A percentile compares a stretch with the other conserved stretches of the same genome.
Evolutionary conservation across 2,888 invertebrate genomes (phyloP).

Genomic region (Tetragnatha montana): DNA sequence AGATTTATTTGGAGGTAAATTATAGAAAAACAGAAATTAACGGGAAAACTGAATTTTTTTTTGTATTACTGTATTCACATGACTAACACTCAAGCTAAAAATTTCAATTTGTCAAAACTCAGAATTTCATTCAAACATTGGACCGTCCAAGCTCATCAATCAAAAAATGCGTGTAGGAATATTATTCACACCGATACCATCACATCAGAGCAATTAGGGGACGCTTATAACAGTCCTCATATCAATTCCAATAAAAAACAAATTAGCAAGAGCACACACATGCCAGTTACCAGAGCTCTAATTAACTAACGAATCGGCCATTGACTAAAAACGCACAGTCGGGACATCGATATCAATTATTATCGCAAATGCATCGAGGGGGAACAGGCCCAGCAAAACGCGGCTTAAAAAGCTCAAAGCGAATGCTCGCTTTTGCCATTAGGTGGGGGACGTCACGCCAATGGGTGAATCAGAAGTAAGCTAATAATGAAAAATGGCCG

Average conservation of each 20-base stretch:
- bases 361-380: slow-evolving; percentile 19
- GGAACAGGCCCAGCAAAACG: not conserved
- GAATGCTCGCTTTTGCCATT: slow-evolving; percentile 10
- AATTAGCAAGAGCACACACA: not conserved
- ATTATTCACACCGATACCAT: no score
- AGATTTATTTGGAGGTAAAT: no score
- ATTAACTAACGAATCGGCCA: not conserved
- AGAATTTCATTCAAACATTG: no score
- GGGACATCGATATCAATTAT: slow-evolving; percentile 46
- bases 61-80: no score
- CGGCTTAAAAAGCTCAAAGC: not conserved
- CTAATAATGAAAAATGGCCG: slow-evolving; percentile 19
- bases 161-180: no score
- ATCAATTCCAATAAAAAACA: not conserved
- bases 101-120: no score
- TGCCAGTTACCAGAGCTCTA: not conserved
- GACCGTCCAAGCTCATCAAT: no score
- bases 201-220: no score
- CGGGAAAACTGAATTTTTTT: no score
- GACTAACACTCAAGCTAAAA: no score
- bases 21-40: no score
- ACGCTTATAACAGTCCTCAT: not conserved
- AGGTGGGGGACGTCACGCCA: slow-evolving; percentile 15
- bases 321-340: not conserved
- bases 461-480: slow-evolving; percentile 22